Evolutionary conservation across 2,888 invertebrate genomes (phyloP), one percentile per base, ranked within the genome.

Genomic region (Phortica okadai): DNA sequence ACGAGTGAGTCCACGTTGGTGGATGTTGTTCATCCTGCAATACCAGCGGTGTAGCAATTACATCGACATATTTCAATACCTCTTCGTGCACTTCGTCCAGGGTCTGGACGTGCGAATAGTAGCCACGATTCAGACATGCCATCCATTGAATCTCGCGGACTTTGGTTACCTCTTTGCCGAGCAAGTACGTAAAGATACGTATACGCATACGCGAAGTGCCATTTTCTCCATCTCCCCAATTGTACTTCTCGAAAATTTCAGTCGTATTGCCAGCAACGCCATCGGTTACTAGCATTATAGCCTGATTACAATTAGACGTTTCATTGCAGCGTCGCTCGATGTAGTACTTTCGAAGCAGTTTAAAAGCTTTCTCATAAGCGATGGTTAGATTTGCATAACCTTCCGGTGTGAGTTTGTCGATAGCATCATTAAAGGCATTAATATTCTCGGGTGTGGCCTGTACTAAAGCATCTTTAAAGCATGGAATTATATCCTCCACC

Each of bases 261-360:
- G 97, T 96, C 81, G 96, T 93, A 90, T 97, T 97, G 72, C 96
- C 95, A 0, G 98, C 95, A 3, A 98, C 96, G 67, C 98, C 98
- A 91, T 99, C 99, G 0, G 99, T 99, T 80, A 99, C 95, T 76
- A 99, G 92, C 98, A 99, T 98, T 79, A 99, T 97, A 44, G 97
- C 95, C 91, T 98, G 98, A 92, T 99, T 99, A 90, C 99, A 99
- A 76, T 94, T 92, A 6, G 91, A 90, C 16, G 92, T 93, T 83
- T 92, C 92, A 80, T 91, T 91, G 84, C 94, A 94, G 11, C 92
- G 92, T 33, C 94, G 92, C 72, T 89, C 91, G 25, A 92, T 89
- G 72, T 94, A 92, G 79, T 94, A 94, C 87, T 93, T 92, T 89
- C 94, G 93, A 14, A 99, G 92, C 10, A 98, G 93, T 77, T 94